phyloP scores from a whole-genome alignment of 2,113 vertebrate genomes.

The Hucho hucho region DNA sequence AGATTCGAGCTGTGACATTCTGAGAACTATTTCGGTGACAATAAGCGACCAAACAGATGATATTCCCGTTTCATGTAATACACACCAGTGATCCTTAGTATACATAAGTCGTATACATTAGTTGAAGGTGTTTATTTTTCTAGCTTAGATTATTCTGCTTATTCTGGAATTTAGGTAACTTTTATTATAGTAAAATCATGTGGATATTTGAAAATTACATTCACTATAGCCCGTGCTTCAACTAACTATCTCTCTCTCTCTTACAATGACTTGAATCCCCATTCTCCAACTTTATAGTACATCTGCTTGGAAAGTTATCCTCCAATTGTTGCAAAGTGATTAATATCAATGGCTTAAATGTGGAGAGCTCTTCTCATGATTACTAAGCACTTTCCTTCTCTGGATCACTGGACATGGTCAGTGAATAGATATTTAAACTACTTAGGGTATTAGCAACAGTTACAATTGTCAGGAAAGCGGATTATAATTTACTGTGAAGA shows the following conservation, averaged over 20 bases:
- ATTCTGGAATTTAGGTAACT: too few species aligned
- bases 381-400: conserved; percentile 49
- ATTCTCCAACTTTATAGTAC: neutral
- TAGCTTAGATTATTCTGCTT: too few species aligned
- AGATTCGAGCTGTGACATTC: conserved; percentile 61
- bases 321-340: conserved; percentile 33
- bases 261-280: neutral
- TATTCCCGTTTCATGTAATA: conserved; percentile 38
- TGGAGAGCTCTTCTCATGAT: conserved; percentile 39
- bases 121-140: neutral
- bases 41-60: conserved; percentile 45
- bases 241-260: too few species aligned
- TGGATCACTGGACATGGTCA: conserved; percentile 57
- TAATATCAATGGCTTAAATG: conserved; percentile 50
- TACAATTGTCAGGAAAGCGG: conserved; percentile 55
- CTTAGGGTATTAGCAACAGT: conserved; percentile 59
- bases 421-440: conserved; percentile 58
- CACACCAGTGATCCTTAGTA: neutral
- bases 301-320: neutral
- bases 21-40: conserved; percentile 58
- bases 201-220: too few species aligned
- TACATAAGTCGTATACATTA: too few species aligned
- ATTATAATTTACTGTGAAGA: conserved; percentile 55
- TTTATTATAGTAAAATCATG: too few species aligned
- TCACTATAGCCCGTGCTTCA: too few species aligned